Evolutionary conservation across 2,797 vertebrate genomes (phyloP), one percentile per base, ranked within the genome.

Genomic region (Astyanax mexicanus): DNA sequence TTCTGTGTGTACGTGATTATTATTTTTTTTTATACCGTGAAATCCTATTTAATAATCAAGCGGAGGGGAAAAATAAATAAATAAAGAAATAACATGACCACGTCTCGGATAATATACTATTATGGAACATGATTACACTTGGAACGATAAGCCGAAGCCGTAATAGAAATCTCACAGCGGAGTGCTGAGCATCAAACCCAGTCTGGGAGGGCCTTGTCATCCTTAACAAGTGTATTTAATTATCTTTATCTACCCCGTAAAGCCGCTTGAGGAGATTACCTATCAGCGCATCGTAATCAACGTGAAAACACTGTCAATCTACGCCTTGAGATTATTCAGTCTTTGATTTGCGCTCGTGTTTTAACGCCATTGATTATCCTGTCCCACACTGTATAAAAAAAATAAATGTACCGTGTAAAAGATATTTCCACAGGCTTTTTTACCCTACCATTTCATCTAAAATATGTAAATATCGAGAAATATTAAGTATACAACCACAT

Each of bases 21-120:
- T n/a, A 27, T 45, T 19, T 75, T 83, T 83, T 75, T 37, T 78
- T 61, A 2, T 77, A 88, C 84, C 81, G 83, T 82, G 81, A 87
- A 92, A 91, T 90, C 84, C 88, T 84, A 81, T 92, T 91, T 89
- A 90, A 89, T 88, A 90, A 90, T 87, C 80, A 83, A 74, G 23
- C 10, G 21, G 44, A 62, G 37, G 27, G 55, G 58, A 49, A 23
- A 52, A 27, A 2, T n/a, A n/a, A n/a, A n/a, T n/a, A 19, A 58
- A 29, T 67, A 66, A 49, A 42, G 51, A 44, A 11, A 38, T 29
- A 47, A 73, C 65, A 83, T 75, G 67, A 74, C 54, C 72, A 69
- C 55, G 79, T 84, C 25, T 37, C 44, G 75, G 88, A 89, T 90
- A 90, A 90, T 88, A 85, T 83, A 85, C 84, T 81, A 82, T 91